phyloP scores from a whole-genome alignment of 2,113 vertebrate genomes.

The Phaethornis superciliosus region DNA sequence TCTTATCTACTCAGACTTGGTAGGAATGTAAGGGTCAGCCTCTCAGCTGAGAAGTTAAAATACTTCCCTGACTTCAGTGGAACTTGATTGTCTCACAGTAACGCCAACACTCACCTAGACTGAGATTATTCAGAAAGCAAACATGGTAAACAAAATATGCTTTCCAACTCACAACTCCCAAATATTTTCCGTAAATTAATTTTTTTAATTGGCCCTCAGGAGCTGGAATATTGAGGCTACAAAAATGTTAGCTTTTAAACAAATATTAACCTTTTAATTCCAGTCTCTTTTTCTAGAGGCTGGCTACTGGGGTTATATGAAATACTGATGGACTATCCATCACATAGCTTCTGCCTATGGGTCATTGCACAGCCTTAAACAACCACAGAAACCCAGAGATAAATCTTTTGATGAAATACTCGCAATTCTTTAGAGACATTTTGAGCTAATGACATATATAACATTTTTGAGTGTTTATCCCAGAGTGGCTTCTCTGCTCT shows the following conservation, averaged over 20 bases:
- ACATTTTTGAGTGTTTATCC: conserved; percentile 72
- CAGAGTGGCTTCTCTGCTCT: conserved; percentile 61
- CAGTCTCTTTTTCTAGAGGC: conserved; percentile 39
- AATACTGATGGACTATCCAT: conserved; percentile 46
- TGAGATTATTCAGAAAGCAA: conserved; percentile 26
- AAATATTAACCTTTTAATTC: conserved; percentile 68
- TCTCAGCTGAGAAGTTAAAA: background rate
- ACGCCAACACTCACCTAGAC: background rate
- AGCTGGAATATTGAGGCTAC: conserved; percentile 15
- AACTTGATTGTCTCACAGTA: background rate
- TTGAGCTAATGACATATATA: conserved; percentile 62
- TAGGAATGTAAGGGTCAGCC: background rate
- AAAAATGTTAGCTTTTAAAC: conserved; percentile 46
- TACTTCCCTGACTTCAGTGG: background rate
- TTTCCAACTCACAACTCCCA: conserved; percentile 4
- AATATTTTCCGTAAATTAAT: conserved; percentile 8
- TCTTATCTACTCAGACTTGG: conserved; percentile 1
- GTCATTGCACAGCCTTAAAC: conserved; percentile 60
- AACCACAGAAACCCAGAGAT: conserved; percentile 55
- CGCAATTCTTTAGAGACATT: conserved; percentile 66
- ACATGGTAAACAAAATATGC: conserved; percentile 32
- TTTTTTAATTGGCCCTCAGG: background rate
- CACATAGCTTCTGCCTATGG: conserved; percentile 23
- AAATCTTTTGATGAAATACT: conserved; percentile 72
- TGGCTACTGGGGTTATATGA: background rate